Evolutionary conservation across 2,888 invertebrate species (phyloP), one percentile per base, ranked within the genome.

Genomic region (Drosophila setosimentum): DNA sequence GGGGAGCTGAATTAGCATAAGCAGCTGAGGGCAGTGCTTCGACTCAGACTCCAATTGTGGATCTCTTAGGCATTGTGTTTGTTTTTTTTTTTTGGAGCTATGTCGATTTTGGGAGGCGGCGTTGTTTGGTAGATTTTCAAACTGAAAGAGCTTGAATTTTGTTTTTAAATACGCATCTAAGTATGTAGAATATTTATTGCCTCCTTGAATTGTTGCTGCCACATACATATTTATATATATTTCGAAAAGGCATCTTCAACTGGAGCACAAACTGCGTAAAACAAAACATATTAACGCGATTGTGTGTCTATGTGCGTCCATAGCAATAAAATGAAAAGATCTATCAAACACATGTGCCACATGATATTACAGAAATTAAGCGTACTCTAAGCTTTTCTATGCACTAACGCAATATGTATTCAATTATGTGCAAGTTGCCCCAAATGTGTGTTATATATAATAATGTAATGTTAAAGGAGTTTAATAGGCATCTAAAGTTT

Each of bases 1-100:
- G 74, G 68, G 78, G 67, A 75, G 32, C 63, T n/a, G 49, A 65
- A 85, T 85, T 85, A 81, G 74, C 88, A 85, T 85, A 87, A 87
- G 83, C 83, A 85, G 71, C 74, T 83, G 81, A 81, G 81, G 83
- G 81, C 60, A 55, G 63, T 65, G 62, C 67, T 61, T 16, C 18
- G 10, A 18, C 49, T 48, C 37, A 33, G 16, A 11, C 49, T 58
- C 27, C 51, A 32, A 13, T 35, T 64, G 74, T 63, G 62, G 70
- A 64, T 62, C 70, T 64, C 61, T 57, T 58, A 61, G 74, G 70
- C 67, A 69, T 70, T 75, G 74, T 78, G 63, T 76, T 24, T 45
- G 21, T 11, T n/a, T 77, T 45, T 45, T 11, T n/a, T 77, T 45
- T 76, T 77, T 37, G 61, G 18, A 30, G 54, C 69, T 21, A 42